Conservation (phyloP, 2,113 vertebrate species). For the Anarhynchus alexandrinus region DNA sequence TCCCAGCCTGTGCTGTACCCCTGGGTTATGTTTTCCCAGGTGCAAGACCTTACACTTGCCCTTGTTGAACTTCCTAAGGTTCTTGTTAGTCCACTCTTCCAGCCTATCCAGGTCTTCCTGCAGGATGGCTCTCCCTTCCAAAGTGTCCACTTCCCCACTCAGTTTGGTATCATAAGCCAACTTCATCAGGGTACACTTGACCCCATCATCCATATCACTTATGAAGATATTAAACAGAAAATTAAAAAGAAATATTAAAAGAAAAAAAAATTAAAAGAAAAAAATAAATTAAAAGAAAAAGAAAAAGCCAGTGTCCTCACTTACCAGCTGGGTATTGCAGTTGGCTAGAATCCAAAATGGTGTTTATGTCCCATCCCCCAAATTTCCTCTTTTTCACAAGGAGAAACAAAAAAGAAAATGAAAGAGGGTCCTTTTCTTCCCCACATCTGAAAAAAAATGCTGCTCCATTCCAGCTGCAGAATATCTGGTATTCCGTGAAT, state of each 20-base stretch:
- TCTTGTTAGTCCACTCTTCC: background rate
- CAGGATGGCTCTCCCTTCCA: background rate
- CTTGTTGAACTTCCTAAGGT: background rate
- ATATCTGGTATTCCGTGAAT: background rate
- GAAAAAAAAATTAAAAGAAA: too few relatives aligned
- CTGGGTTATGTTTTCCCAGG: background rate
- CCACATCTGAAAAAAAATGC: background rate
- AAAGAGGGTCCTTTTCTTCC: background rate
- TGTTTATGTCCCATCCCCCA: background rate
- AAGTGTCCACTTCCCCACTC: background rate
- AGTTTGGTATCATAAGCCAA: background rate
- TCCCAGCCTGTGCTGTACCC: background rate
- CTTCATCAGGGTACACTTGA: background rate
- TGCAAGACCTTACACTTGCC: background rate
- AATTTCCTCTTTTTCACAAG: background rate
- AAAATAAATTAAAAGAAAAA: too few relatives aligned
- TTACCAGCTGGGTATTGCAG: too few relatives aligned
- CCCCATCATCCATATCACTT: background rate
- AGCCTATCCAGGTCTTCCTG: background rate
- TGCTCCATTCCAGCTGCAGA: background rate
- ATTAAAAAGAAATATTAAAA: too few relatives aligned
- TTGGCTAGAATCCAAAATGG: background rate
- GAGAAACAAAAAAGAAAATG: background rate
- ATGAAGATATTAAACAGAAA: too few relatives aligned
- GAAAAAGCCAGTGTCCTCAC: too few relatives aligned